Evolutionary conservation across 2,888 invertebrate genomes (phyloP).

Genomic region (Molanna angustata): DNA sequence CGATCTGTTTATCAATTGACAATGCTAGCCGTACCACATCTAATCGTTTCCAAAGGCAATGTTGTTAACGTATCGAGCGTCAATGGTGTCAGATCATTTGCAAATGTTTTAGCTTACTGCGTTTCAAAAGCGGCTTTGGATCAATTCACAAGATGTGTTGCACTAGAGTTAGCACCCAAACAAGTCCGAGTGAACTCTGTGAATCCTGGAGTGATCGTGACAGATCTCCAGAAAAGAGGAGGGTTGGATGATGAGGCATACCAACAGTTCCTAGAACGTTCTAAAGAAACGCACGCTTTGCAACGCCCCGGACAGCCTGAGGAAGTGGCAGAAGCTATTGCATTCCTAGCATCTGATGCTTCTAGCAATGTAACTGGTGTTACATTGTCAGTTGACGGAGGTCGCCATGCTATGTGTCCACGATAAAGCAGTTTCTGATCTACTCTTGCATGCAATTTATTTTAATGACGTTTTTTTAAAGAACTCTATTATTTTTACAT

Average conservation of each 20-base stretch:
- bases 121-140: constrained; percentile 94
- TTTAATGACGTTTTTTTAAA: too few species aligned
- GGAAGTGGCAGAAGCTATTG: constrained; percentile 88
- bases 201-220: constrained; percentile 89
- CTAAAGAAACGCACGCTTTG: constrained; percentile 87
- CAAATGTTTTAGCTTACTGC: constrained; percentile 86
- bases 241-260: constrained; percentile 84
- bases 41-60: constrained; percentile 80
- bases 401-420: constrained; percentile 91
- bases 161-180: constrained; percentile 79
- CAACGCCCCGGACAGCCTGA: constrained; percentile 79
- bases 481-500: too few species aligned
- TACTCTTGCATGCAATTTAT: too few species aligned
- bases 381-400: constrained; percentile 90
- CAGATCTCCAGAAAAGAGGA: constrained; percentile 82
- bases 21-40: constrained; percentile 82
- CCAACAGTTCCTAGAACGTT: constrained; percentile 77
- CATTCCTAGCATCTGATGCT: constrained; percentile 85
- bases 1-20: constrained; percentile 80
- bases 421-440: constrained; percentile 61
- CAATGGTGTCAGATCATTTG: constrained; percentile 85
- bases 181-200: constrained; percentile 88
- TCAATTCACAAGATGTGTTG: constrained; percentile 90
- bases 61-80: constrained; percentile 96
- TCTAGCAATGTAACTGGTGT: constrained; percentile 91